Evolutionary conservation across 1,140 invertebrate genomes (phyloP).

Genomic region (Manduca sexta): DNA sequence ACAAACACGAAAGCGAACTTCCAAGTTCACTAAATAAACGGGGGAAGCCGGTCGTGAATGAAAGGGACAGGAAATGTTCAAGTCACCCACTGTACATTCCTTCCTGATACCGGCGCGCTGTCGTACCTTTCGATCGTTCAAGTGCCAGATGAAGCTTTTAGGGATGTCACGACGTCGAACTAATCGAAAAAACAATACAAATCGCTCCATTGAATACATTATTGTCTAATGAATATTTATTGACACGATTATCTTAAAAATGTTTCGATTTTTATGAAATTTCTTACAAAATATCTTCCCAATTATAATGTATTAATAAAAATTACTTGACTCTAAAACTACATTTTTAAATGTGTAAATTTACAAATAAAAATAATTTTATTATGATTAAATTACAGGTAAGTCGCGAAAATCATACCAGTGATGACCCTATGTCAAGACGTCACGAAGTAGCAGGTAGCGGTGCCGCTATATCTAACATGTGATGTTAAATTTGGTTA

Average conservation of each 20-base stretch:
- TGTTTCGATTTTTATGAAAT: too few relatives aligned
- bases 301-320: too few relatives aligned
- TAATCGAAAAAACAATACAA: background rate
- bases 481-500: slow-evolving; percentile 51
- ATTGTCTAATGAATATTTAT: too few relatives aligned
- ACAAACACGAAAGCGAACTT: slow-evolving; percentile 67
- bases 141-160: slow-evolving; percentile 72
- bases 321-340: too few relatives aligned
- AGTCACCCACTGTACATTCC: slow-evolving; percentile 72
- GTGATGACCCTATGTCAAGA: slow-evolving; percentile 57
- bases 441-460: slow-evolving; percentile 68
- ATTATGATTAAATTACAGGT: too few relatives aligned
- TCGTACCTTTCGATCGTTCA: slow-evolving; percentile 73
- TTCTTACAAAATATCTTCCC: too few relatives aligned
- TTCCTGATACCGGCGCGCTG: slow-evolving; percentile 69
- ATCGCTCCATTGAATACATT: too few relatives aligned
- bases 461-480: slow-evolving; percentile 41
- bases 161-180: slow-evolving; percentile 43
- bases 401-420: background rate
- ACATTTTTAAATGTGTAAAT: too few relatives aligned
- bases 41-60: slow-evolving; percentile 54
- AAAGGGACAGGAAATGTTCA: slow-evolving; percentile 63
- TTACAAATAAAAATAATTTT: too few relatives aligned
- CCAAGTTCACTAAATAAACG: slow-evolving; percentile 73
- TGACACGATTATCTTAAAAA: too few relatives aligned